phyloP scores from a whole-genome alignment of 2,888 invertebrate species.

The Pristionchus mayeri region DNA sequence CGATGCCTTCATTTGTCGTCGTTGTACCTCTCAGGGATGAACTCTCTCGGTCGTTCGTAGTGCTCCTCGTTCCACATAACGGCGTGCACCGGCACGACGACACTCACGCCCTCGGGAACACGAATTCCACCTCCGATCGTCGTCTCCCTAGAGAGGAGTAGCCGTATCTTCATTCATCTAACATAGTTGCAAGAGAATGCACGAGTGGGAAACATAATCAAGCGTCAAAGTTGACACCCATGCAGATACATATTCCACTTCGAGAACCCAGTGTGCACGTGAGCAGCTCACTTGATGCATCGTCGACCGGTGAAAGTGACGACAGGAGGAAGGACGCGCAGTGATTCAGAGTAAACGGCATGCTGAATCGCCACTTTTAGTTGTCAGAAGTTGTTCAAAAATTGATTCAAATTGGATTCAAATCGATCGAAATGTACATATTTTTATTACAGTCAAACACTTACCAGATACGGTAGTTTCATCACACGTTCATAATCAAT shows the following conservation, averaged over 20 bases:
- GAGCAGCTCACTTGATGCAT: constrained; percentile 39
- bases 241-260: not conserved
- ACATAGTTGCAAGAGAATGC: no score
- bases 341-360: no score
- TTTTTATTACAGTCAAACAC: no score
- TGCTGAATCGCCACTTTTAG: not conserved
- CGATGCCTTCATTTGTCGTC: not conserved
- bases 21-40: constrained; percentile 1
- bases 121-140: constrained; percentile 5
- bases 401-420: not conserved
- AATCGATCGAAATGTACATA: no score
- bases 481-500: constrained; percentile 36
- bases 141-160: constrained; percentile 21
- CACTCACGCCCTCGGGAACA: constrained; percentile 16
- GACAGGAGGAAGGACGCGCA: no score
- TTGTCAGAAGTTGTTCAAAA: not conserved
- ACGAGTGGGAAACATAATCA: no score
- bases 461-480: constrained; percentile 35
- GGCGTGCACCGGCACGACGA: not conserved
- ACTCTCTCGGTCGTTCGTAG: not conserved
- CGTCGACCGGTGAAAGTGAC: no score
- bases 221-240: no score
- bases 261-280: no score
- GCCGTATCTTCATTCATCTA: no score
- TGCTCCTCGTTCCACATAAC: constrained; percentile 13